Conservation (phyloP, 30 jellyfish, hydroid and myxozoan genomes). For the Sanderia malayensis region DNA sequence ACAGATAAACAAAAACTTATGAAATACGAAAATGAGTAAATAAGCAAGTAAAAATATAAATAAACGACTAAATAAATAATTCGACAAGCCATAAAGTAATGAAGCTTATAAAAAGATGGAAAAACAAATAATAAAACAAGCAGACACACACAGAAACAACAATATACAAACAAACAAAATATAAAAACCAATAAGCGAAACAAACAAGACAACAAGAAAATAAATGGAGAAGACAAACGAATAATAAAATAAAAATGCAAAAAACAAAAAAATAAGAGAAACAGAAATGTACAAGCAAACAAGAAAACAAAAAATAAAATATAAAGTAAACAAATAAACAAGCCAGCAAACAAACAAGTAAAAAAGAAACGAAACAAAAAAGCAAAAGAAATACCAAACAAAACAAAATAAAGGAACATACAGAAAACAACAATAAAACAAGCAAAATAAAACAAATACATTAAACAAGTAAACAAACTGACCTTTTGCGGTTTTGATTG, state of each 20-base stretch:
- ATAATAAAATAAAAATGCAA: neutral
- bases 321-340: neutral
- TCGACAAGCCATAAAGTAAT: neutral
- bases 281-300: neutral
- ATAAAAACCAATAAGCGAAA: neutral
- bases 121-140: neutral
- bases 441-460: neutral
- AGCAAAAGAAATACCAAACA: no score
- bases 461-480: neutral
- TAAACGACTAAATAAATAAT: no score
- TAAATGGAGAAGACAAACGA: no score
- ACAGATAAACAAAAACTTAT: no score
- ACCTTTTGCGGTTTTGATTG: constrained; percentile 36
- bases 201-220: neutral
- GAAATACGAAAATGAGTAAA: no score
- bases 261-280: no score
- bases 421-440: no score
- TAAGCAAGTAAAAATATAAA: no score
- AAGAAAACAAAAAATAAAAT: no score
- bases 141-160: neutral
- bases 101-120: no score
- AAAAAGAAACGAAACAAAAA: neutral
- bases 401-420: neutral
- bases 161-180: neutral
- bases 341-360: neutral